Percentiles rank a stretch among this genome's conserved stretches.
Evolutionary conservation across 92 coral and sea anemone species (phyloP).

Genomic region (Zoanthus sociatus): DNA sequence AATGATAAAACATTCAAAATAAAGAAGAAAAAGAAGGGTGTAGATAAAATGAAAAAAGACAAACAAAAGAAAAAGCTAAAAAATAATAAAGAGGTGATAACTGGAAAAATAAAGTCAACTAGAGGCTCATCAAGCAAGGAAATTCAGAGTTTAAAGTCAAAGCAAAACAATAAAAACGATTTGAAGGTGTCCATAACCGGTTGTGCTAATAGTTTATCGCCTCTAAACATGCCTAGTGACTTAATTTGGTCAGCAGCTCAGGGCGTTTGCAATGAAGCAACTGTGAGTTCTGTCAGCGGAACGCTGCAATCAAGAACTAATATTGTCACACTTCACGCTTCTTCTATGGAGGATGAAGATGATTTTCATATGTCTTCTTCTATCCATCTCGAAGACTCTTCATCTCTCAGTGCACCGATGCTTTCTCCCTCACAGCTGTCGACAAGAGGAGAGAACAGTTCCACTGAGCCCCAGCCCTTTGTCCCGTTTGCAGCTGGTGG

Average conservation of each 20-base stretch:
- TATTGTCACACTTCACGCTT: not conserved
- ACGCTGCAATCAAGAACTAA: not conserved
- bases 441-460: not conserved
- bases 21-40: constrained; percentile 10
- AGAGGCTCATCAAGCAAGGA: not conserved
- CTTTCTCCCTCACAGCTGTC: constrained; percentile 17
- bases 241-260: constrained; percentile 7
- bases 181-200: not conserved
- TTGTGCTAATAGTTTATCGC: not conserved
- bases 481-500: constrained; percentile 23
- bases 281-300: constrained; percentile 12
- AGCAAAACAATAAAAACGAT: not conserved
- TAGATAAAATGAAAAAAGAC: not conserved
- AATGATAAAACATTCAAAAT: not conserved
- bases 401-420: constrained; percentile 4
- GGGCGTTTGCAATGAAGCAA: not conserved
- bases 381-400: not conserved
- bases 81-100: not conserved
- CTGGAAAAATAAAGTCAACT: not conserved
- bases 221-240: constrained; percentile 16
- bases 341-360: not conserved
- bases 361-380: not conserved
- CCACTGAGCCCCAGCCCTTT: constrained; percentile 25
- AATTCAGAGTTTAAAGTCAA: not conserved
- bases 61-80: constrained; percentile 7